Evolutionary conservation across 2,888 invertebrate genomes (phyloP), one percentile per base, ranked within the genome.

Genomic region (Hoplodrina blanda): DNA sequence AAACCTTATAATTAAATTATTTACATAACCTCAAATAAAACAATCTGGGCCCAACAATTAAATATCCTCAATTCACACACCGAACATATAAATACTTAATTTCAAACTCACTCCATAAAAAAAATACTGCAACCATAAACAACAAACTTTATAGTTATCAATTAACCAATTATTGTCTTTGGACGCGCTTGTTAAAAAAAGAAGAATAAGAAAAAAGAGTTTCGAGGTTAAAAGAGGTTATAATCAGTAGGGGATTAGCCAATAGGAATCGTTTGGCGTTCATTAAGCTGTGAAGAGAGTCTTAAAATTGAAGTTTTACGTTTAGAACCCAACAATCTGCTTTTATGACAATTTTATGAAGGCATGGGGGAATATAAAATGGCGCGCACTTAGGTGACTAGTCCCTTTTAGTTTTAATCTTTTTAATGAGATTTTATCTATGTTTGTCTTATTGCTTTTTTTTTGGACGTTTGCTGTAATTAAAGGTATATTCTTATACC

Each of bases 91-190:
- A 80, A 83, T 81, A 80, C 81, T 81, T 80, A 74, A 83, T 83
- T 81, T 56, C 73, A 72, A 82, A 75, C 66, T 71, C 69, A 63
- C 54, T 41, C 62, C 69, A 20, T 52, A 30, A 25, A 66, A 73
- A 83, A 73, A 69, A 53, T 52, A 41, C 63, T 73, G 30, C 17
- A 52, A 66, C 70, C 76, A 80, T 84, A 83, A 83, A 83, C 78
- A 63, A 78, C 59, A 64, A 54, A 62, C 61, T 83, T 83, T 82
- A 83, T 83, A 62, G 70, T 76, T 73, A 76, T 80, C 83, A 84
- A 83, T 84, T 84, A 84, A 80, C 82, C 80, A 84, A 82, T 84
- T 83, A 83, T 76, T 80, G 83, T 78, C 80, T 55, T 54, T 73
- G 69, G 68, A 61, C 64, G 74, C 73, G 71, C 65, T 69, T 66